Evolutionary conservation across 2,113 vertebrate genomes (phyloP), one percentile per base, ranked within the genome.

Genomic region (Silurus asotus): DNA sequence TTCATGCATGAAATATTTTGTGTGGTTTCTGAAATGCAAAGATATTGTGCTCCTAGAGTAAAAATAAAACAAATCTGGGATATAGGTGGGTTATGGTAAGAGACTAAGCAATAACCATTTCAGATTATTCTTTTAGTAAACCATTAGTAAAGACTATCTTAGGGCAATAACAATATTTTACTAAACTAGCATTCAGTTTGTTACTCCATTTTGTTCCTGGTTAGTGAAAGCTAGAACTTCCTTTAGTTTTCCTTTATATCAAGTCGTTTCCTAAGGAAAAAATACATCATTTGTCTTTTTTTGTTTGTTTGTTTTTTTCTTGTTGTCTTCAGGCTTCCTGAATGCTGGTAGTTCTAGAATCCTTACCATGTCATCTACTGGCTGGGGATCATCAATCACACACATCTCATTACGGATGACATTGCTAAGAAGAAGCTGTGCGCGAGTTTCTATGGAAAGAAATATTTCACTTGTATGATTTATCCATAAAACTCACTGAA

Each of bases 371-470:
- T 88, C 90, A 0, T 0, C 0, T 14, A 6, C 0, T 0, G 0
- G n/a, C 19, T 53, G n/a, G 13, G 84, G 58, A 87, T 94, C 93
- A 59, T 74, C 65, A 11, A 62, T 93, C 85, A 92, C 83, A 89
- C 93, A 95, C 0, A 58, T 87, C 3, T 82, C 88, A 0, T 92
- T 88, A 25, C 53, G 8, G 0, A 92, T 49, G 25, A 85, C 51
- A 5, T 83, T 90, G 4, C 85, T 67, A 4, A 2, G 8, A 14
- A 93, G 89, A 88, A 91, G 4, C 86, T 91, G 74, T 51, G 90
- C 58, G 51, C 4, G 48, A 62, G 49, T 62, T 9, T 75, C 92
- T 93, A 11, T 0, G 49, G 3, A 0, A 79, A 20, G 37, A 37
- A 58, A 58, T 55, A 45, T 45, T 58, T 58, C n/a, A 20, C 3